Conservation (phyloP, 2,113 vertebrate genomes). For the Brachyistius frenatus region DNA sequence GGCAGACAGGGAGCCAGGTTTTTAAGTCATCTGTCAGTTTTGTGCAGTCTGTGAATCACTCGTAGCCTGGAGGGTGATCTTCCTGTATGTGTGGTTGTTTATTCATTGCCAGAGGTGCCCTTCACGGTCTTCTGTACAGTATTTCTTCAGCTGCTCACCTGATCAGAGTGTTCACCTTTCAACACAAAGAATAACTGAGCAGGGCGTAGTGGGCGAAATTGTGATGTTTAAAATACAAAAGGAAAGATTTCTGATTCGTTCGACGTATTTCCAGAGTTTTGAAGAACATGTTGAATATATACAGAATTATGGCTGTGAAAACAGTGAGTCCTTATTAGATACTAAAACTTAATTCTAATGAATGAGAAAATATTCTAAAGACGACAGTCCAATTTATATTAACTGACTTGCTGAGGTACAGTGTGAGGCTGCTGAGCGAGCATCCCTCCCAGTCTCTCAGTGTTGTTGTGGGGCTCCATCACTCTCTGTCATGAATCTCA, state of each 20-base stretch:
- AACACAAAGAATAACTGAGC: conserved; percentile 4
- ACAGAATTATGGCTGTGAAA: conserved; percentile 7
- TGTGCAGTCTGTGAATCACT: conserved; percentile 62
- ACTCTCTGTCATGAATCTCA: conserved; percentile 50
- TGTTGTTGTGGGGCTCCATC: conserved; percentile 31
- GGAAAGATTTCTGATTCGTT: conserved; percentile 15
- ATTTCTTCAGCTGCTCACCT: conserved; percentile 57
- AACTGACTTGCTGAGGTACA: conserved; percentile 24
- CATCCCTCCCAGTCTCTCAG: conserved; percentile 8
- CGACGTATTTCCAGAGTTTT: conserved; percentile 3
- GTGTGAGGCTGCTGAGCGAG: conserved; percentile 19
- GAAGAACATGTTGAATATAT: background rate
- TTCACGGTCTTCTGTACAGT: conserved; percentile 56
- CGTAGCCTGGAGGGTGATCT: conserved; percentile 45
- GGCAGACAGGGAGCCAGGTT: conserved; percentile 36
- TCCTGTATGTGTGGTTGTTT: conserved; percentile 60
- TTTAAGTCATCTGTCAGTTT: conserved; percentile 53
- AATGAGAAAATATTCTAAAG: conserved; percentile 29
- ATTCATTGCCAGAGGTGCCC: conserved; percentile 70
- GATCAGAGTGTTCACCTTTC: conserved; percentile 49
- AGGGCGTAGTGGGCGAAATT: conserved; percentile 11
- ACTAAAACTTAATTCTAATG: conserved; percentile 15
- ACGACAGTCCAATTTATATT: conserved; percentile 1
- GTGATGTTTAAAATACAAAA: conserved; percentile 28
- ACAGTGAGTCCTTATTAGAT: conserved; percentile 20